Evolutionary conservation across 2,113 vertebrate species (phyloP), one percentile per base, ranked within the genome.

Genomic region (Neofelis nebulosa): DNA sequence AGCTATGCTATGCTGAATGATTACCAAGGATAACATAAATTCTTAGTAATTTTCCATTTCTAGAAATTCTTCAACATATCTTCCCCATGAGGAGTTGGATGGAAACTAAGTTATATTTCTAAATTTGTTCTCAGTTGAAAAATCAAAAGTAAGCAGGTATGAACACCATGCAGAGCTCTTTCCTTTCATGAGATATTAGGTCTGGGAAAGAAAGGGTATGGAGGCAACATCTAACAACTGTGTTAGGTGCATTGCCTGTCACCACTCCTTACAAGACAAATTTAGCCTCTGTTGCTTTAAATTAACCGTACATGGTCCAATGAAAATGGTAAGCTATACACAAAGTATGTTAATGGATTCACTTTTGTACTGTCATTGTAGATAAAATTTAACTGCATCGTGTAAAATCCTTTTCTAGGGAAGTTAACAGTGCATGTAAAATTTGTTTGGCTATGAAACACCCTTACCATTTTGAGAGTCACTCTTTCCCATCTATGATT

Each of bases 351-450:
- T 89, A 82, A 83, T 92, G 41, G n/a, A 71, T 48, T 94, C 45
- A 79, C 52, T 95, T 89, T 78, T 63, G 13, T 86, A 23, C 36
- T 94, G 7, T 82, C 61, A 89, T 5, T 79, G 41, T 21, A 93
- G 36, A 61, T 73, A 87, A 83, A 92, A 95, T 45, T 92, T 87
- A 95, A 94, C 38, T 80, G 13, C 29, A 89, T 61, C 33, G 8
- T 57, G 2, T 81, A 45, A 76, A 55, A 63, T 18, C 14, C 48
- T 36, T 81, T 97, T 88, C 61, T 45, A 79, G 69, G 83, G 23
- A 81, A 85, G 9, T 66, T 66, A 11, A 38, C 10, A 25, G 7
- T 16, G 4, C 36, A 41, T 48, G 33, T 83, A 74, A 31, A 68
- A 57, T 97, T 63, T 91, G 38, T 94, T 81, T 66, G 63, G 18